Evolutionary conservation across 2,888 invertebrate genomes (phyloP).

Genomic region (Bugulina stolonifera): DNA sequence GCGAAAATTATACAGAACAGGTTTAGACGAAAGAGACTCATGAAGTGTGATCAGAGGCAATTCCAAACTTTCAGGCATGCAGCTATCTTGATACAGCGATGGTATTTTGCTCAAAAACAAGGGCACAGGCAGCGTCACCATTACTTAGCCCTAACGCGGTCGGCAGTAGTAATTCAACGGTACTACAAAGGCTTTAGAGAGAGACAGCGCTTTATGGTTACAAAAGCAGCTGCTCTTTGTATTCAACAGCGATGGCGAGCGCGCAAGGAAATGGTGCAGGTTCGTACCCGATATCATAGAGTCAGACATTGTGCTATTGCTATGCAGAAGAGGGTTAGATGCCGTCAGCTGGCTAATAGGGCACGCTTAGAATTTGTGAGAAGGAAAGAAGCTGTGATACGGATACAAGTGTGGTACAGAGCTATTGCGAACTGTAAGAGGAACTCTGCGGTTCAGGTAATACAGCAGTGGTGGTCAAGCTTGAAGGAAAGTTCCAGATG

Average conservation of each 20-base stretch:
- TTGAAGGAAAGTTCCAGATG: neutral
- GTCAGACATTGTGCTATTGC: neutral
- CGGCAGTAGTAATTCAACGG: neutral
- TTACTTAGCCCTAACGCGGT: neutral
- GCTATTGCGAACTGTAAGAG: slow-evolving; percentile 26
- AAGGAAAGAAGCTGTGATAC: slow-evolving; percentile 32
- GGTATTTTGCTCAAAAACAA: neutral
- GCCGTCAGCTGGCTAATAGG: neutral
- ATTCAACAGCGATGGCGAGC: neutral
- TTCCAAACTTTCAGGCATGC: neutral
- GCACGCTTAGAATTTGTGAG: slow-evolving; percentile 28
- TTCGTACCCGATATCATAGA: neutral
- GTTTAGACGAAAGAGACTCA: neutral
- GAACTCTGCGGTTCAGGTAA: neutral
- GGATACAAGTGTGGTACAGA: slow-evolving; percentile 35
- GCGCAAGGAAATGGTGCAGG: neutral
- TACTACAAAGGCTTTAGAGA: neutral
- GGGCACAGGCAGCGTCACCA: neutral
- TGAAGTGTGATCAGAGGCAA: neutral
- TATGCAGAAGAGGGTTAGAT: neutral
- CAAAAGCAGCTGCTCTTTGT: neutral
- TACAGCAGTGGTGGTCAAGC: neutral
- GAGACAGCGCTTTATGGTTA: neutral
- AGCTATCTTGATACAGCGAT: neutral
- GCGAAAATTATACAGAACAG: neutral